Evolutionary conservation across 2,888 invertebrate species (phyloP), one percentile per base, ranked within the genome.

Genomic region (Mythimna vitellina): DNA sequence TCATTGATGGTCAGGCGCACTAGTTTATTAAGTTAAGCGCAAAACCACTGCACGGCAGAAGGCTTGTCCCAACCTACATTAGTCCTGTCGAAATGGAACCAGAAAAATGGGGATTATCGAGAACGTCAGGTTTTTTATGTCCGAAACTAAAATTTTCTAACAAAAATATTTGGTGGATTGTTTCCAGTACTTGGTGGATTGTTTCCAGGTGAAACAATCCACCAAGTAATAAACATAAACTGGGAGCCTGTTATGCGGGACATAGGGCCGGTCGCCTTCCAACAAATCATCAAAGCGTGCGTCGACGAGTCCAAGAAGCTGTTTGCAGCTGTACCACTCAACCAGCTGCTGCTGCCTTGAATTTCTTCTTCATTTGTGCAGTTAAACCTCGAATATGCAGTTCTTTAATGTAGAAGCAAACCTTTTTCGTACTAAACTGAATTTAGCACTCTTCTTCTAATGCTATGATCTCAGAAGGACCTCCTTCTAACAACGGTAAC

Each of bases 161-260:
- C 12, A 20, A 12, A 14, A 35, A 29, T 70, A n/a, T n/a, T n/a
- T n/a, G n/a, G n/a, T n/a, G n/a, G n/a, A n/a, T n/a, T n/a, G n/a
- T n/a, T n/a, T n/a, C n/a, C n/a, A n/a, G n/a, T n/a, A n/a, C n/a
- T n/a, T n/a, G n/a, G n/a, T n/a, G n/a, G n/a, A n/a, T 2, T 56
- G 1, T 32, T 87, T 89, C 3, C 91, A 96, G 96, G 92, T 56
- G 91, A 93, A 29, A 93, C 92, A 20, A 92, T 96, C 70, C 90
- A 94, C 82, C 86, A 81, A 76, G 95, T 95, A 81, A 92, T 96
- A 86, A 96, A 96, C 87, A 92, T 92, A 70, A 93, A 96, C 88
- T 96, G 96, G 96, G 95, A 95, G 89, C 89, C 93, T 42, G 95
- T 96, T 87, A 95, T 96, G 83, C 86, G 91, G n/a, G 96, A 96